Percentiles rank a stretch among this genome's conserved stretches.
phyloP scores from a whole-genome alignment of 2,888 invertebrate species.

The Dysmachus trigonus region DNA sequence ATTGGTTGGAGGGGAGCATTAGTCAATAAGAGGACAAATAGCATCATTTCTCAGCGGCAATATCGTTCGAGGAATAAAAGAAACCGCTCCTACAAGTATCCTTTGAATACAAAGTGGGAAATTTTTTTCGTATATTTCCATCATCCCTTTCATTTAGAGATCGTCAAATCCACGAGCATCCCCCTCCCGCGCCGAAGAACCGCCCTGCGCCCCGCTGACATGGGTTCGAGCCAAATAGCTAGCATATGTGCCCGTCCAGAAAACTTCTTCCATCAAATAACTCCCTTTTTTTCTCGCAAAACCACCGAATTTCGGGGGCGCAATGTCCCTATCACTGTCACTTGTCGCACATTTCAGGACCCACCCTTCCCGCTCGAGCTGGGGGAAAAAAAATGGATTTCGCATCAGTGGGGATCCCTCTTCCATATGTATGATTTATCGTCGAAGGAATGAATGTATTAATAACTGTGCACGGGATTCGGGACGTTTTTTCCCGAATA shows the following conservation, averaged over 20 bases:
- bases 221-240: background rate
- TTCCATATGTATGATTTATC: constrained; percentile 9
- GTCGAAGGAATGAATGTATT: background rate
- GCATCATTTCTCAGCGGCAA: background rate
- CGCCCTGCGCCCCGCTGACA: background rate
- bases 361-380: background rate
- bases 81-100: background rate
- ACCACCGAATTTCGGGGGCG: background rate
- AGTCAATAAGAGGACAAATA: background rate
- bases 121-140: background rate
- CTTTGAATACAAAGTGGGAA: background rate
- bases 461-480: background rate
- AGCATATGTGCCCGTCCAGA: background rate
- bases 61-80: background rate
- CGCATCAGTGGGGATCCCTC: constrained; percentile 1
- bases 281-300: background rate
- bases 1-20: background rate
- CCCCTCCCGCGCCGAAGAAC: background rate
- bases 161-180: background rate
- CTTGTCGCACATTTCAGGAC: constrained; percentile 9
- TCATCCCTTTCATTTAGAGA: background rate
- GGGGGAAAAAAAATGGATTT: constrained; percentile 18
- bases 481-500: background rate
- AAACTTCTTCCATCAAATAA: background rate
- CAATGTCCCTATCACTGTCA: constrained; percentile 1